Evolutionary conservation across 2,888 invertebrate species (phyloP).

Genomic region (Cryptus armator): DNA sequence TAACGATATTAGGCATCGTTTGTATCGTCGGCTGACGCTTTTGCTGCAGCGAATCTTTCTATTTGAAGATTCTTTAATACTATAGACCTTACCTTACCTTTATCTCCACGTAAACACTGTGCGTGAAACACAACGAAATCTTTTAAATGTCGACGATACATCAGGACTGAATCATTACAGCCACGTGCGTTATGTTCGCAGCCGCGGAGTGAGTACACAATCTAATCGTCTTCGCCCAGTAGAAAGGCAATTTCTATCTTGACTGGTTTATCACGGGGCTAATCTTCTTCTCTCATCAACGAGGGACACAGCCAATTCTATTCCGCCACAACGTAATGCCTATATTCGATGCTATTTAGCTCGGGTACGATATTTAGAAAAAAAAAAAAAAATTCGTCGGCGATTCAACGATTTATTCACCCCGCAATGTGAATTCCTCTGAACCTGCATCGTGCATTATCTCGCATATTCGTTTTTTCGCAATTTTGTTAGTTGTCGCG

Average conservation of each 20-base stretch:
- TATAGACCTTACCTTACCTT: slow-evolving; percentile 9
- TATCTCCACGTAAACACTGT: slow-evolving; percentile 44
- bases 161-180: slow-evolving; percentile 64
- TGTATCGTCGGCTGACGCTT: slow-evolving; percentile 37
- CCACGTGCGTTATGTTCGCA: slow-evolving; percentile 60
- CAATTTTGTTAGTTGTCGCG: background rate
- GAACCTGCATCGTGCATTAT: background rate
- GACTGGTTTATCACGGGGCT: slow-evolving; percentile 61
- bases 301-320: slow-evolving; percentile 57
- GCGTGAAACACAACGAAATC: slow-evolving; percentile 62
- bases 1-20: slow-evolving; percentile 28
- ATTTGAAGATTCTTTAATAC: slow-evolving; percentile 48
- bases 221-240: slow-evolving; percentile 49
- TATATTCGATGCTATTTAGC: slow-evolving; percentile 13
- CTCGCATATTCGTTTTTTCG: background rate
- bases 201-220: slow-evolving; percentile 40
- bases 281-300: slow-evolving; percentile 60
- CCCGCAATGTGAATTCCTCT: background rate
- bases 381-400: background rate
- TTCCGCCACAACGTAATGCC: slow-evolving; percentile 11
- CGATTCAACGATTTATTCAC: slow-evolving; percentile 11
- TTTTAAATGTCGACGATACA: slow-evolving; percentile 66
- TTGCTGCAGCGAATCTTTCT: slow-evolving; percentile 27
- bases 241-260: slow-evolving; percentile 65
- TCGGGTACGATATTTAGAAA: slow-evolving; percentile 13